Conservation (phyloP, 2,797 vertebrate species). For the Centroberyx gerrardi region DNA sequence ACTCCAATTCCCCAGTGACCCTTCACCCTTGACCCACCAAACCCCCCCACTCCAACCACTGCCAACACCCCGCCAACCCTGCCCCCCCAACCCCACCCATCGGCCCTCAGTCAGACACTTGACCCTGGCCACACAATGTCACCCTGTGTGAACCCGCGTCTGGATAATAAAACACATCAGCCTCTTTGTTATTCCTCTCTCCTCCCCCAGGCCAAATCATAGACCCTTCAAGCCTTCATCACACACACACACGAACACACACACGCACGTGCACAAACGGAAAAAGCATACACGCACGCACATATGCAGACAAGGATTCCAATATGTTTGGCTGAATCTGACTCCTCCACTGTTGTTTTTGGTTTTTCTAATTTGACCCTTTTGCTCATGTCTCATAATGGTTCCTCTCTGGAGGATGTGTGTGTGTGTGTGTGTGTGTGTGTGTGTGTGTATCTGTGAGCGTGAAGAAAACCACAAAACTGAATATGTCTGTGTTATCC, state of each 20-base stretch:
- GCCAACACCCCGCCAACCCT: slow-evolving; percentile 29
- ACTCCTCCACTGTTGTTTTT: background rate
- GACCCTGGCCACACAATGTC: slow-evolving; percentile 56
- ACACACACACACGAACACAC: slow-evolving; percentile 5
- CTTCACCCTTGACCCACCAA: background rate
- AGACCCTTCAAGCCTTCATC: slow-evolving; percentile 3
- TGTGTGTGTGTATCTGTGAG: background rate
- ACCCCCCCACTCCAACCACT: slow-evolving; percentile 39
- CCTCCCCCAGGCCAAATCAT: slow-evolving; percentile 16
- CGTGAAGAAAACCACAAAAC: too few relatives aligned
- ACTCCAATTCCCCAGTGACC: slow-evolving; percentile 34
- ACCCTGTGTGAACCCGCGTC: slow-evolving; percentile 52
- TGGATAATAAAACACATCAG: slow-evolving; percentile 55
- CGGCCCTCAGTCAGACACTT: slow-evolving; percentile 59
- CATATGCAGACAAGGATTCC: background rate
- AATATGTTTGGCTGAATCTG: background rate
- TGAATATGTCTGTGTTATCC: too few relatives aligned
- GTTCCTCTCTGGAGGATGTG: background rate
- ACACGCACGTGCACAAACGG: background rate
- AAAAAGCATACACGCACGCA: background rate
- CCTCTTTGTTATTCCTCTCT: slow-evolving; percentile 47
- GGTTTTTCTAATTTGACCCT: slow-evolving; percentile 5
- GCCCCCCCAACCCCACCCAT: slow-evolving; percentile 23
- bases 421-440: slow-evolving; percentile 3
- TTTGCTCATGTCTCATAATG: slow-evolving; percentile 1